Evolutionary conservation across 1,140 invertebrate genomes (phyloP).

Genomic region (Drosophila seguyi): DNA sequence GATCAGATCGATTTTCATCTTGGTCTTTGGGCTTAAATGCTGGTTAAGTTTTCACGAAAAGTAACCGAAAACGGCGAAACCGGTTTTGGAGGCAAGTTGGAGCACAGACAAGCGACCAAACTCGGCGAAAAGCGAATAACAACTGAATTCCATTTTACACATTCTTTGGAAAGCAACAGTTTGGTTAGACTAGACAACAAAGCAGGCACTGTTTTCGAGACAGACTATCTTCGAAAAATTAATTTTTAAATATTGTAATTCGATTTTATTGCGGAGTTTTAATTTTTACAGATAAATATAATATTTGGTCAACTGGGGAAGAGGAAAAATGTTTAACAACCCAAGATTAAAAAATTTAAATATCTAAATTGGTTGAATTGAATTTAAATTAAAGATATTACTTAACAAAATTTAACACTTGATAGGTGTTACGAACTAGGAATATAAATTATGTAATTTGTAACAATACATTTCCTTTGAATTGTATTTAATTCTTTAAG

Average conservation of each 20-base stretch:
- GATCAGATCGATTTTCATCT: conserved; percentile 64
- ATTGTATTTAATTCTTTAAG: too few relatives aligned
- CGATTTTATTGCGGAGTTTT: too few relatives aligned
- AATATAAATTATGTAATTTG: too few relatives aligned
- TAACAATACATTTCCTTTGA: too few relatives aligned
- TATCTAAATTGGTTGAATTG: too few relatives aligned
- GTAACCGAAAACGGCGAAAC: conserved; percentile 17
- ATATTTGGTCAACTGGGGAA: too few relatives aligned
- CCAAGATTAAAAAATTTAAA: too few relatives aligned
- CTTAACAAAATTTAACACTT: too few relatives aligned
- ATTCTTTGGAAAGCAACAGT: conserved; percentile 10
- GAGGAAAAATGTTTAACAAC: too few relatives aligned
- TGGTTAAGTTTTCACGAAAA: neutral
- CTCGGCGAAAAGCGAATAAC: conserved; percentile 10
- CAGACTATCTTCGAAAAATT: neutral
- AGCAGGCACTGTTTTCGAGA: neutral
- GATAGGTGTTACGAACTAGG: too few relatives aligned
- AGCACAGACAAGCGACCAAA: conserved; percentile 15
- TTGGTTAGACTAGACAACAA: conserved; percentile 3
- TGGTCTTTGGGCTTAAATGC: conserved; percentile 29
- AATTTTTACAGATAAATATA: too few relatives aligned
- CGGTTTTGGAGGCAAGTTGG: conserved; percentile 11
- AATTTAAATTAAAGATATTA: too few relatives aligned
- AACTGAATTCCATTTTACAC: conserved; percentile 36
- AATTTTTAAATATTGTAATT: neutral